Conservation (phyloP, 2,113 vertebrate species). For the Turdus rufiventris region DNA sequence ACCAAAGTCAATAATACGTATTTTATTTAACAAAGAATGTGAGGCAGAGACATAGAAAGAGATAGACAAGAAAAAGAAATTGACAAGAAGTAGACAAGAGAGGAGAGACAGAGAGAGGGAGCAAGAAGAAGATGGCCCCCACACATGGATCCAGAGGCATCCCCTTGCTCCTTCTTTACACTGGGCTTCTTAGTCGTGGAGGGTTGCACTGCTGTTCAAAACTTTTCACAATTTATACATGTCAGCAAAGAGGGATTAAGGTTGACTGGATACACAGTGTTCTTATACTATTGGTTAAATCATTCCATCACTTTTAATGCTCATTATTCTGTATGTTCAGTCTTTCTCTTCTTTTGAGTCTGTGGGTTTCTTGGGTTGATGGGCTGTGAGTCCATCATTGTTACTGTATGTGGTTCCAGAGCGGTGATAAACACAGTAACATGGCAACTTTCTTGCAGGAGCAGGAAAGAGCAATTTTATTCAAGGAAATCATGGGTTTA, state of each 20-base stretch:
- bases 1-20: fast-evolving
- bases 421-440: too few relatives aligned
- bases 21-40: background rate
- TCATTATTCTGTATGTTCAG: background rate
- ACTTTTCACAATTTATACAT: background rate
- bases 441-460: too few relatives aligned
- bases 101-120: background rate
- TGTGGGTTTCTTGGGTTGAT: background rate
- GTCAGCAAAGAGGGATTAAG: background rate
- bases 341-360: background rate
- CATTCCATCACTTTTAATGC: background rate
- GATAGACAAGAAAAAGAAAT: background rate
- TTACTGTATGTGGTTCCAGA: too few relatives aligned
- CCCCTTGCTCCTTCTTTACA: background rate
- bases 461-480: too few relatives aligned
- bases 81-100: background rate
- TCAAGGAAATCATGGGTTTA: too few relatives aligned
- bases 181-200: fast-evolving
- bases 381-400: too few relatives aligned
- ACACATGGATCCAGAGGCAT: background rate
- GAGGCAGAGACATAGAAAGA: background rate
- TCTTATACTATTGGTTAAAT: background rate
- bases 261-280: background rate
- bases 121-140: background rate
- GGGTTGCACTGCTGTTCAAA: background rate